Conservation (phyloP, 2,888 invertebrate genomes). For the Clepsis dumicolana region DNA sequence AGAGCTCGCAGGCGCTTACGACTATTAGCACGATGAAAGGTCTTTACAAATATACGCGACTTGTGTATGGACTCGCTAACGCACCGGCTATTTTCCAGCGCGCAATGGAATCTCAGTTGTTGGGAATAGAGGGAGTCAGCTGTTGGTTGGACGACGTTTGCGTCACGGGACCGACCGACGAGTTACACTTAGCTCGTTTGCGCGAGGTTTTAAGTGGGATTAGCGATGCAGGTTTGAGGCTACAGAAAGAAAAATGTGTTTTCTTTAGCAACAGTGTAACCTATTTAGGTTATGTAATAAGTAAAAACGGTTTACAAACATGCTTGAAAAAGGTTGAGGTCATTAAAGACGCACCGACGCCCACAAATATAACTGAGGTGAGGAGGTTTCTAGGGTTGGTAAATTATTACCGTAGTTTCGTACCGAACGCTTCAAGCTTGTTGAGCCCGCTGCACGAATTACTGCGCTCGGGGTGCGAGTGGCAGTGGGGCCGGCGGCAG, state of each 20-base stretch:
- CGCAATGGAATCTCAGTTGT: constrained; percentile 15
- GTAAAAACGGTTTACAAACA: neutral
- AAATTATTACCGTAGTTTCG: constrained; percentile 45
- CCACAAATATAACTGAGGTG: constrained; percentile 36
- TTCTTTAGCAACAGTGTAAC: neutral
- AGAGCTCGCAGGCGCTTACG: neutral
- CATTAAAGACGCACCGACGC: constrained; percentile 29
- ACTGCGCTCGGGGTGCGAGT: constrained; percentile 24
- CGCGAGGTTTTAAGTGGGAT: constrained; percentile 3
- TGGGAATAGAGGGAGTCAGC: constrained; percentile 21
- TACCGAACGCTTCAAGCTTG: constrained; percentile 39
- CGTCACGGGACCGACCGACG: constrained; percentile 4
- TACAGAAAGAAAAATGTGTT: constrained; percentile 17
- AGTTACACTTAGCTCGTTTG: neutral
- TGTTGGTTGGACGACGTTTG: constrained; percentile 27
- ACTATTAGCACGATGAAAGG: constrained; percentile 10
- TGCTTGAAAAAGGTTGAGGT: constrained; percentile 40
- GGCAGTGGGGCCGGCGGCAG: constrained; percentile 41
- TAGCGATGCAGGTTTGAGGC: constrained; percentile 8
- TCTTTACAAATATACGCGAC: constrained; percentile 5
- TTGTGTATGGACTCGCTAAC: constrained; percentile 9
- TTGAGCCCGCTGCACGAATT: constrained; percentile 42
- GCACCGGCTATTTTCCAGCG: constrained; percentile 18
- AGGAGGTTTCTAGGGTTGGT: constrained; percentile 44
- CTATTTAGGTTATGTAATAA: constrained; percentile 17